Base-by-base conservation (phyloP, 2,113 vertebrate species). In the Centropus bengalensis region DNA sequence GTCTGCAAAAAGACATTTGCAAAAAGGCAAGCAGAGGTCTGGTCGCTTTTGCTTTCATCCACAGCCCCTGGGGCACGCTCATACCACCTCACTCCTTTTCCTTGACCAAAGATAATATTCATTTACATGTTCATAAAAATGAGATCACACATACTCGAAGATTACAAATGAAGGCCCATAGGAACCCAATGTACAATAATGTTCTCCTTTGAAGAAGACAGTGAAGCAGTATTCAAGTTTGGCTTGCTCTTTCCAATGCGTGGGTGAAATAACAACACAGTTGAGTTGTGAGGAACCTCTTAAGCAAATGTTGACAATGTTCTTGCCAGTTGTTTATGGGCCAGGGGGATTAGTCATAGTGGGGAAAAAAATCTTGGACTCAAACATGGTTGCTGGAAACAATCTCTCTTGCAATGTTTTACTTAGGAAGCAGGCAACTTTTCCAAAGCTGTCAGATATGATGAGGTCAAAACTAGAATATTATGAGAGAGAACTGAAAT, bases 381-480 rank as follows among this genome's bases (percentile, higher is more conserved):
- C 24, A 74, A 40, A 62, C 12, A 71, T 21, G 28, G 62, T 44
- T 73, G 27, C 40, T 92, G 74, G 70, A 91, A 94, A 76, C 7
- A 18, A 47, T 92, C 20, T 16, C 76, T 68, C 82, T 75, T 77
- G 33, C 20, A 85, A 5, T 77, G 32, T 51, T 89, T 85, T 68
- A 64, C 59, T 90, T 82, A 87, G 67, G 70, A 94, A 76, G 58
- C 36, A 67, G 63, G 16, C 82, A 59, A 79, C 63, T 81, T 86
- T 81, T 80, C 58, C 73, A 80, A 54, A 85, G 36, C 55, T 92
- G 74, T 91, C 78, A 49, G 33, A 76, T 36, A 58, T 44, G 54
- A 93, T 74, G 87, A 95, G 24, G 82, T 94, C 89, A 95, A 94
- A 89, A 63, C 42, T 58, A 86, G 85, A 91, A 80, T 6, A 80